These are phyloP conservation scores for Branchipolynoe longqiensis DNA, from an alignment of 2,888 invertebrate genomes.

Conservation along the genomic window DNA sequence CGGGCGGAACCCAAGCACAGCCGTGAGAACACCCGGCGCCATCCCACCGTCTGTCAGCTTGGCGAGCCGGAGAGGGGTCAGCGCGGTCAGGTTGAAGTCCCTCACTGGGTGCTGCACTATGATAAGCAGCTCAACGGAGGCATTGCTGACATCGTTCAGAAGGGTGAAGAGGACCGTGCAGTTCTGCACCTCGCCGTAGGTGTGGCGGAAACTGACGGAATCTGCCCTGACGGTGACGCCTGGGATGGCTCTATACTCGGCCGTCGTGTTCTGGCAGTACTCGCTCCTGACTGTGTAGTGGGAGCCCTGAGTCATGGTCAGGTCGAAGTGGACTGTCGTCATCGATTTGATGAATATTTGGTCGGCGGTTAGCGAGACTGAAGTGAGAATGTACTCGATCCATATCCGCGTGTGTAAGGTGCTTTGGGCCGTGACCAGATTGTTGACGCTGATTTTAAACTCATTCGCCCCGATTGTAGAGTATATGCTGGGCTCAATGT, in stretches of 20 bases:
- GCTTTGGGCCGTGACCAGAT: slow-evolving; percentile 12
- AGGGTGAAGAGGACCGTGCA: slow-evolving; percentile 7
- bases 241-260: neutral
- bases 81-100: neutral
- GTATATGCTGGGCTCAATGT: neutral
- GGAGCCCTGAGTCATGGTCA: slow-evolving; percentile 18
- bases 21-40: neutral
- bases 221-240: neutral
- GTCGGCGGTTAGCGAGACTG: neutral
- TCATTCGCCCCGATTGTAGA: neutral
- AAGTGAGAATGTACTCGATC: slow-evolving; percentile 1
- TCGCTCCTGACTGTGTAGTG: neutral
- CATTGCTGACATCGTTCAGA: slow-evolving; percentile 8
- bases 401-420: neutral
- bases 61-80: neutral
- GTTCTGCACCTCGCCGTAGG: neutral
- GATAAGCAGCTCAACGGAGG: neutral
- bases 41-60: neutral
- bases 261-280: neutral
- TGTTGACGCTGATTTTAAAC: neutral
- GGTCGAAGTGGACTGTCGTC: neutral
- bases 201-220: neutral
- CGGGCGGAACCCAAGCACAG: neutral
- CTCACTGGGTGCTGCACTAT: slow-evolving; percentile 19
- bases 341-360: neutral